phyloP scores from a whole-genome alignment of 2,113 vertebrate species.

The Vulpes lagopus region DNA sequence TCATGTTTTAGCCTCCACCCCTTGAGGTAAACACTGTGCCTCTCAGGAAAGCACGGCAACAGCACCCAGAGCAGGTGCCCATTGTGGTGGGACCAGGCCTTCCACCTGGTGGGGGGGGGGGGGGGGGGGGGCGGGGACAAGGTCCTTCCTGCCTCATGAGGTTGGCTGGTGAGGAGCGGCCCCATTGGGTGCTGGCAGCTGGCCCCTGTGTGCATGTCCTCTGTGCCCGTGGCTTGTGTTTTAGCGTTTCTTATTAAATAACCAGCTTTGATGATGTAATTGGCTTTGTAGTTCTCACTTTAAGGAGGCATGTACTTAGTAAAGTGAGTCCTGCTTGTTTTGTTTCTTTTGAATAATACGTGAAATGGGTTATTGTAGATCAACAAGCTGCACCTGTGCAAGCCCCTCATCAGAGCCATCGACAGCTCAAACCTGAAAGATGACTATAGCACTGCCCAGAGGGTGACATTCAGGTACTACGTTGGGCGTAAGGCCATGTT shows the following conservation, averaged over 20 bases:
- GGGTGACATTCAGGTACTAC: constrained; percentile 97
- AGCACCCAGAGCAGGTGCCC: not conserved
- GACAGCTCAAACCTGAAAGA: constrained; percentile 98
- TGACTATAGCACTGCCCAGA: constrained; percentile 95
- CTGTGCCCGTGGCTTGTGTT: fast-evolving
- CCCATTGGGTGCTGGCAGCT: not conserved
- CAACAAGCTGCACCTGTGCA: constrained; percentile 98
- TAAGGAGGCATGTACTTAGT: not conserved
- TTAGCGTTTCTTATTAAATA: not conserved
- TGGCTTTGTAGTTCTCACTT: not conserved
- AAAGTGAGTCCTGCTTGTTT: not conserved
- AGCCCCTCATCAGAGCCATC: constrained; percentile 97
- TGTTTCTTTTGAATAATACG: not conserved
- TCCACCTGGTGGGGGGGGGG: not conserved
- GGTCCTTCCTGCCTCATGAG: not conserved
- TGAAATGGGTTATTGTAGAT: constrained; percentile 88
- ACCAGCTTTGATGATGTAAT: not conserved
- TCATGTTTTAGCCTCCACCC: not conserved
- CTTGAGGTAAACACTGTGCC: fast-evolving
- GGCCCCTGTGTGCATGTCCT: too few species aligned
- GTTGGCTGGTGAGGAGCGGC: not conserved
- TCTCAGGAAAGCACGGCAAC: not conserved
- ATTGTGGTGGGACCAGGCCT: not conserved
- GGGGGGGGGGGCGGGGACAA: not conserved
- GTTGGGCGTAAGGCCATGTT: constrained; percentile 99